Conservation (phyloP, 2,113 vertebrate genomes). For the Oncorhynchus mykiss region DNA sequence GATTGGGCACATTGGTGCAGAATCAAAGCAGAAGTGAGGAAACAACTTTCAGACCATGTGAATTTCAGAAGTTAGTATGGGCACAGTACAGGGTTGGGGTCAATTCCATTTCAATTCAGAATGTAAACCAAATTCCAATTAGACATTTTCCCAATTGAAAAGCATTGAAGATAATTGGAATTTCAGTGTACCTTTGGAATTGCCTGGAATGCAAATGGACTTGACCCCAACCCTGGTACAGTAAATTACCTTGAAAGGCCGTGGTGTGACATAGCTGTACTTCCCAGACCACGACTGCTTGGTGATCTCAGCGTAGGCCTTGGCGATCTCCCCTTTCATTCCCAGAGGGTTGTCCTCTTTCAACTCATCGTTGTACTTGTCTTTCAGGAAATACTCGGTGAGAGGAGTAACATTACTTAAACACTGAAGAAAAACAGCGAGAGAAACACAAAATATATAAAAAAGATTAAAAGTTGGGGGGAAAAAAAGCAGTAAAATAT, state of each 20-base stretch:
- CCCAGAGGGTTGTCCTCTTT: slow-evolving; percentile 98
- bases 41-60: too few relatives aligned
- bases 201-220: too few relatives aligned
- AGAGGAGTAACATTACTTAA: slow-evolving; percentile 96
- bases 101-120: too few relatives aligned
- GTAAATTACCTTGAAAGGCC: slow-evolving; percentile 93
- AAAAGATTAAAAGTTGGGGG: too few relatives aligned
- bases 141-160: too few relatives aligned
- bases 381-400: slow-evolving; percentile 95
- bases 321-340: slow-evolving; percentile 98
- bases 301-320: slow-evolving; percentile 91
- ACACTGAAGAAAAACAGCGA: slow-evolving; percentile 79
- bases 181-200: too few relatives aligned
- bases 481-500: neutral
- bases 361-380: slow-evolving; percentile 93
- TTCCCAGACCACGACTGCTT: slow-evolving; percentile 98
- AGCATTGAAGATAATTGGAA: too few relatives aligned
- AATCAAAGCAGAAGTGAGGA: too few relatives aligned
- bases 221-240: neutral
- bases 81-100: too few relatives aligned
- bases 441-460: neutral
- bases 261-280: slow-evolving; percentile 93
- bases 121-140: too few relatives aligned
- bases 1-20: too few relatives aligned
- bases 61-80: neutral